Conservation (phyloP, 2,888 invertebrate genomes). For the Heterodera filipjevi region DNA sequence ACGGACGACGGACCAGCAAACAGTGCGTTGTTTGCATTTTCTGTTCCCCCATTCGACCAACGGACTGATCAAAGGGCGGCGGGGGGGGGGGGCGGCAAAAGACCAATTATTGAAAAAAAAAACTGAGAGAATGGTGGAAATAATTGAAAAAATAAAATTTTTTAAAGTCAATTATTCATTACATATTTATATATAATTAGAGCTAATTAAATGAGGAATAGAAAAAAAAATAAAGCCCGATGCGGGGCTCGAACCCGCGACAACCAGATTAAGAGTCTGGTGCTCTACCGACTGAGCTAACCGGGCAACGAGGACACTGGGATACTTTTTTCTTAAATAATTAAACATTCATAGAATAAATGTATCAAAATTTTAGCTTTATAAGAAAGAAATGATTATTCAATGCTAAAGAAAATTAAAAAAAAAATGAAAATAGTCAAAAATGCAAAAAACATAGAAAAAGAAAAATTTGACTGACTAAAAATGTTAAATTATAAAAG, state of each 20-base stretch:
- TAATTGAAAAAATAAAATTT: no score
- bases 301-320: constrained; percentile 33
- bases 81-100: not conserved
- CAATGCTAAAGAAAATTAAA: no score
- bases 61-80: not conserved
- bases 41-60: not conserved
- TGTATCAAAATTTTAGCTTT: no score
- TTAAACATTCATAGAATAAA: no score
- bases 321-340: not conserved
- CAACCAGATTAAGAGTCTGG: constrained; percentile 57
- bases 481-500: no score
- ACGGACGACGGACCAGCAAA: no score
- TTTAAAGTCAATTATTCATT: no score
- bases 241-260: constrained; percentile 53
- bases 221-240: constrained; percentile 40
- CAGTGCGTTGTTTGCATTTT: not conserved
- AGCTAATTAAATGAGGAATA: not conserved
- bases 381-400: no score
- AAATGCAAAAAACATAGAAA: not conserved
- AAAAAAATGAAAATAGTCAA: not conserved
- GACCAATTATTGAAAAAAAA: not conserved
- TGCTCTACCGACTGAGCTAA: constrained; percentile 59
- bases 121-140: no score
- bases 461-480: not conserved
- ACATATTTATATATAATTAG: no score